Evolutionary conservation across 1,140 invertebrate species (phyloP), one percentile per base, ranked within the genome.

Genomic region (Leptinotarsa texana): DNA sequence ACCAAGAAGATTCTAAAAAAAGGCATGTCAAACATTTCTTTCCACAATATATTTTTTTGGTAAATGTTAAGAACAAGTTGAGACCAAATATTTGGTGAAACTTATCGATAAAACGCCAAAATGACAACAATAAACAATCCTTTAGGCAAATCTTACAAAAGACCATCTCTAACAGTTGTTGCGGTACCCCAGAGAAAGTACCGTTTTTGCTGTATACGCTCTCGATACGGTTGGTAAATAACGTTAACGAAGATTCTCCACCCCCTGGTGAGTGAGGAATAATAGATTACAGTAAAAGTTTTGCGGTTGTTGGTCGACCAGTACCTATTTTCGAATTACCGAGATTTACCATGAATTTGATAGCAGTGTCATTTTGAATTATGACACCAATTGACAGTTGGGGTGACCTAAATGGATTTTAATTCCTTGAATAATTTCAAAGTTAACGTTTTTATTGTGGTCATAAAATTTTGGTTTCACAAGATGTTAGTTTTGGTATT

Each of bases 261-360:
- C 65, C 65, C 65, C 65, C 65, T 67, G 15, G 65, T 27, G 15
- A 27, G 24, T 27, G 5, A 33, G 65, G 27, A n/a, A 22, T 27
- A 17, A n/a, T 67, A 27, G 27, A 67, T n/a, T 67, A 67, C 42
- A 24, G 65, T 67, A 67, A 67, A n/a, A 67, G 24, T 67, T 22
- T 67, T 67, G 65, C 65, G 65, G 65, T 67, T 27, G 15, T 17
- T 27, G 65, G 65, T 67, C 21, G 27, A 67, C 65, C 65, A 67
- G 24, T n/a, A 24, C 27, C 65, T 27, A 42, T 18, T 67, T 27
- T 15, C 24, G 17, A 24, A 57, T 17, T 57, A 57, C 51, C 51
- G n/a, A 57, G 51, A 57, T 18, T 24, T 24, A 67, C 65, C 15
- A 18, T 17, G 65, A 27, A 67, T 67, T 67, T 67, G 42, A 27